These are phyloP conservation scores for Bombus confusus DNA, from an alignment of 1,140 invertebrate species.

Conservation along the genomic window DNA sequence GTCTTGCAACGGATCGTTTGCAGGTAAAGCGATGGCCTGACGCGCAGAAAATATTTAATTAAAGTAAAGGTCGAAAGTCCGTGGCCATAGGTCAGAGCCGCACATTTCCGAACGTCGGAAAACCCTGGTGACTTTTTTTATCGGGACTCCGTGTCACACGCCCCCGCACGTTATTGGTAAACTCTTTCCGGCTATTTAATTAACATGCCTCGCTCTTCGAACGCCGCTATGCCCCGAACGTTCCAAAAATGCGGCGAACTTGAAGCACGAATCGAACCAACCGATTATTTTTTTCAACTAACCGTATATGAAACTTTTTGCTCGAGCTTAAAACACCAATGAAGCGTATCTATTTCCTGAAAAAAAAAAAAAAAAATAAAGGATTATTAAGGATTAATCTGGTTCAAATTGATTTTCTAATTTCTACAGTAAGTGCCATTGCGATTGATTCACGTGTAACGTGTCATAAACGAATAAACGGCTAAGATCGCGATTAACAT, in stretches of 20 bases:
- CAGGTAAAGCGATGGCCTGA: constrained; percentile 49
- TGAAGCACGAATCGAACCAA: neutral
- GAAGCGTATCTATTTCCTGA: neutral
- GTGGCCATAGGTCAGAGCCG: constrained; percentile 50
- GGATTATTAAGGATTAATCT: constrained; percentile 22
- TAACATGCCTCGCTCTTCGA: constrained; percentile 54
- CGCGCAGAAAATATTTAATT: constrained; percentile 73
- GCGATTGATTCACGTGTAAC: constrained; percentile 1
- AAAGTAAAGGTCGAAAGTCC: constrained; percentile 73
- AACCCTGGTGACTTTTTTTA: constrained; percentile 50
- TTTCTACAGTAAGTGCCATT: neutral
- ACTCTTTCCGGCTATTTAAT: constrained; percentile 69
- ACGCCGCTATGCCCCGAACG: neutral
- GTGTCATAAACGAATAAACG: constrained; percentile 5
- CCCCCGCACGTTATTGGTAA: constrained; percentile 64
- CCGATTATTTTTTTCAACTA: neutral
- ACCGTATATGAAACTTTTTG: neutral
- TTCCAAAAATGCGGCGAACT: constrained; percentile 4
- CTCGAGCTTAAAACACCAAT: neutral
- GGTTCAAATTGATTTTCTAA: neutral
- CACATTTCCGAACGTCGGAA: constrained; percentile 62
- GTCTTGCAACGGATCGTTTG: constrained; percentile 55
- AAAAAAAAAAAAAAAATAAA: neutral
- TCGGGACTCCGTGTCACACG: constrained; percentile 55
- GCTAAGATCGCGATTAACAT: constrained; percentile 27